Percentiles rank a stretch among this genome's conserved stretches.
Conservation (phyloP, 2,113 vertebrate genomes). For the Gymnorhina tibicen region DNA sequence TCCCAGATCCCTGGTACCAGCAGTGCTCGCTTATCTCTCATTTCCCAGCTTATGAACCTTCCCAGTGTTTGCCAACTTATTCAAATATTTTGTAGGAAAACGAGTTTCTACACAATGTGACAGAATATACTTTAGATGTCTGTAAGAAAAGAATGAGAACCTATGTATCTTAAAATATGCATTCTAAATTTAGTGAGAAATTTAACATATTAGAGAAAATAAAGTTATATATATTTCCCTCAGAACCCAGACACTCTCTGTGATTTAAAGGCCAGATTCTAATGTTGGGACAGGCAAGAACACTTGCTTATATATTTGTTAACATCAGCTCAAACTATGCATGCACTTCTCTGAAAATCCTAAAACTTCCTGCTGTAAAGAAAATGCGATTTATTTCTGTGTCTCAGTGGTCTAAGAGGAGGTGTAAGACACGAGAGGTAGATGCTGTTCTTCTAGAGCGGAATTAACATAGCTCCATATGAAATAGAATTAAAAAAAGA, state of each 20-base stretch:
- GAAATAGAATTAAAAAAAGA: background rate
- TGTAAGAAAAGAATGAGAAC: background rate
- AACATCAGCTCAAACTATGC: background rate
- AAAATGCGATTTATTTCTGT: slow-evolving; percentile 6
- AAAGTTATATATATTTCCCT: background rate
- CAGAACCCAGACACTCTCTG: background rate
- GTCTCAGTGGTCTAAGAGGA: background rate
- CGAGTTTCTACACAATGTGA: background rate
- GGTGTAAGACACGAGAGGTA: background rate
- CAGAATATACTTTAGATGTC: background rate
- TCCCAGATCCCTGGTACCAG: background rate
- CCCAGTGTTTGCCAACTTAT: background rate
- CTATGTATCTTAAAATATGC: background rate
- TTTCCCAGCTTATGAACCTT: background rate
- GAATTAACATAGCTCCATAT: background rate
- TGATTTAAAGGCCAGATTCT: background rate
- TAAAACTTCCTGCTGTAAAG: background rate
- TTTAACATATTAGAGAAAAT: background rate
- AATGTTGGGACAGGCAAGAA: background rate
- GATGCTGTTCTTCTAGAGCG: background rate
- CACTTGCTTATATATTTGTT: background rate
- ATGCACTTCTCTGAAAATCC: background rate
- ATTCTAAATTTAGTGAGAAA: background rate
- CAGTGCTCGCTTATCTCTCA: background rate
- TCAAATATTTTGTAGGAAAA: background rate